A percentile compares a stretch with the other conserved stretches of the same genome.
phyloP scores from a whole-genome alignment of 2,797 vertebrate genomes.

The Bovichtus diacanthus region DNA sequence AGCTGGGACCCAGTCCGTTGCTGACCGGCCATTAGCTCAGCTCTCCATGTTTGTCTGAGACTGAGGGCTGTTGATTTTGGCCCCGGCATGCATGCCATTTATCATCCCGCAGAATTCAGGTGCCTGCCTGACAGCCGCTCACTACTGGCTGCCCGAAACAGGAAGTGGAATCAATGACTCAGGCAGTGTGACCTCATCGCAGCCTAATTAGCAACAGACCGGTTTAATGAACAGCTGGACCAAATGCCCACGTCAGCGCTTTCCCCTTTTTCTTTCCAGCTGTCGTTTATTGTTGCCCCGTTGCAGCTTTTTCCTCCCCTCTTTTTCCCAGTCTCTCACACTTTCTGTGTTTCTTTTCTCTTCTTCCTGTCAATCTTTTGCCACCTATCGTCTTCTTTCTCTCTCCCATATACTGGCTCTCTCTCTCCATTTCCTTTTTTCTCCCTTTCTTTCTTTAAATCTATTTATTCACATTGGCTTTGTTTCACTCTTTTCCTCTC shows the following conservation, averaged over 20 bases:
- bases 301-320: conserved; percentile 23
- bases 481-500: conserved; percentile 5
- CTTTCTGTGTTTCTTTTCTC: background rate
- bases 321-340: background rate
- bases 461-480: conserved; percentile 31
- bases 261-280: conserved; percentile 66
- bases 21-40: conserved; percentile 68
- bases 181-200: conserved; percentile 83
- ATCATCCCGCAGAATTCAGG: conserved; percentile 79
- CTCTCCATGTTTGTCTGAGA: conserved; percentile 63
- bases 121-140: conserved; percentile 71
- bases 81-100: conserved; percentile 58
- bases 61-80: conserved; percentile 75
- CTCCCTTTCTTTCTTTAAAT: background rate
- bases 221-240: conserved; percentile 86
- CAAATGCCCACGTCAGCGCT: conserved; percentile 76
- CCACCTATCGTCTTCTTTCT: background rate
- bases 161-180: conserved; percentile 85
- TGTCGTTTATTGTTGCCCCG: conserved; percentile 34
- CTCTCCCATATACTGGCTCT: background rate
- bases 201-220: conserved; percentile 84
- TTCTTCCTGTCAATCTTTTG: background rate
- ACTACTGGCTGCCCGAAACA: conserved; percentile 78
- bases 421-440: conserved; percentile 11
- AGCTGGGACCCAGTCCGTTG: conserved; percentile 37